Conservation (phyloP, 2,888 invertebrate species). For the Parnassius orleans region DNA sequence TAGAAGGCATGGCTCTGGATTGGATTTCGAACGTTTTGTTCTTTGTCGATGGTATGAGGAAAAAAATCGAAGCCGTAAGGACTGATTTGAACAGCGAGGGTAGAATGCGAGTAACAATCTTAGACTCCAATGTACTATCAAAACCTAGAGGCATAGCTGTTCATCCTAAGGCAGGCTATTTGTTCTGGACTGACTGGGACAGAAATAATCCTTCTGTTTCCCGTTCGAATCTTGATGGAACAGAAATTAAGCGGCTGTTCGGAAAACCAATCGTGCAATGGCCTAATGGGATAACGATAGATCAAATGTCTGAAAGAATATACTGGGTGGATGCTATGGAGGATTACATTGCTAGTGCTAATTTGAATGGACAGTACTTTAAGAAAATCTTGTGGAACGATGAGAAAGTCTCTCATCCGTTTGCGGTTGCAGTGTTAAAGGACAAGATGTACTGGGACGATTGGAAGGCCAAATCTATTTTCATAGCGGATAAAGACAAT, state of each 20-base stretch:
- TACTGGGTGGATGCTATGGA: conserved; percentile 94
- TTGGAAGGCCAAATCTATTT: conserved; percentile 90
- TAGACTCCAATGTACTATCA: conserved; percentile 83
- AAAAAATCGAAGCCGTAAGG: conserved; percentile 90
- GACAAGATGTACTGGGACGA: conserved; percentile 95
- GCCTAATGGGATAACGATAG: conserved; percentile 94
- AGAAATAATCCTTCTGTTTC: conserved; percentile 88
- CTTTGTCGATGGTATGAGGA: conserved; percentile 90
- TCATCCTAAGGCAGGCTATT: conserved; percentile 89
- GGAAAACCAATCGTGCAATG: conserved; percentile 86
- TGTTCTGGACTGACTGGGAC: conserved; percentile 95
- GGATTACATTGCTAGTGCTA: conserved; percentile 89
- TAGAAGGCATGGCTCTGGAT: conserved; percentile 94
- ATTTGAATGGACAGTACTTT: conserved; percentile 85
- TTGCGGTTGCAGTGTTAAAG: conserved; percentile 92
- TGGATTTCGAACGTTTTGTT: conserved; percentile 93
- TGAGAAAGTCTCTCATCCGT: conserved; percentile 89
- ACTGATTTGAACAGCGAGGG: conserved; percentile 82
- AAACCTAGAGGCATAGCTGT: conserved; percentile 91
- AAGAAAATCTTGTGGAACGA: conserved; percentile 84
- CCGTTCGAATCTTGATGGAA: conserved; percentile 90
- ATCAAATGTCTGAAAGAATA: conserved; percentile 88
- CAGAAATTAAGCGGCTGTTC: conserved; percentile 83
- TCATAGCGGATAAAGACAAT: conserved; percentile 89
- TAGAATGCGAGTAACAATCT: conserved; percentile 88